A percentile compares a stretch with the other conserved stretches of the same genome.
Evolutionary conservation across 2,888 invertebrate species (phyloP).

Genomic region (Emesis furor): DNA sequence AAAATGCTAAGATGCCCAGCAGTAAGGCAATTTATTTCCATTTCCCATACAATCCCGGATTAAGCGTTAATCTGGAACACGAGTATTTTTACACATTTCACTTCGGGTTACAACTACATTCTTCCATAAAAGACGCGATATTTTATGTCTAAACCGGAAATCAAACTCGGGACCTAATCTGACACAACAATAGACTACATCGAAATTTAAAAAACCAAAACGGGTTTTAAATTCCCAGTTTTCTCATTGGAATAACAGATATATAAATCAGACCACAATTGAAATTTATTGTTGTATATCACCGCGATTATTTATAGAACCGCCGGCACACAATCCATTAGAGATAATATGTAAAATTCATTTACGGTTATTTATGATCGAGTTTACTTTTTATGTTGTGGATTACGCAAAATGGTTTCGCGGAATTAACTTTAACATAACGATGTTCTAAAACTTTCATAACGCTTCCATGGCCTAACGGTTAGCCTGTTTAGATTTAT

Average conservation of each 20-base stretch:
- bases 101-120: too few relatives aligned
- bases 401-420: not conserved
- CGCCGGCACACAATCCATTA: slow-evolving; percentile 5
- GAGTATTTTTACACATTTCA: too few relatives aligned
- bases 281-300: slow-evolving; percentile 3
- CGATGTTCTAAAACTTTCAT: not conserved
- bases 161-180: too few relatives aligned
- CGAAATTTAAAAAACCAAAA: too few relatives aligned
- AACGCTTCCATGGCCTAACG: not conserved
- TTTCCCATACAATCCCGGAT: too few relatives aligned
- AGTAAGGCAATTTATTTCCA: too few relatives aligned
- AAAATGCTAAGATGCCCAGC: too few relatives aligned
- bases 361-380: slow-evolving; percentile 8
- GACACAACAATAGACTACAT: too few relatives aligned
- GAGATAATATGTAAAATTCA: slow-evolving; percentile 16
- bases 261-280: slow-evolving; percentile 2
- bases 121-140: too few relatives aligned
- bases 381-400: not conserved
- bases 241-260: not conserved
- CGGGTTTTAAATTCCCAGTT: not conserved
- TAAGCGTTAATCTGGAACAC: too few relatives aligned
- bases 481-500: not conserved
- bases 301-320: slow-evolving; percentile 18
- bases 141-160: too few relatives aligned
- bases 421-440: not conserved